Evolutionary conservation across 2,888 invertebrate genomes (phyloP).

Genomic region (Smittia aterrima): DNA sequence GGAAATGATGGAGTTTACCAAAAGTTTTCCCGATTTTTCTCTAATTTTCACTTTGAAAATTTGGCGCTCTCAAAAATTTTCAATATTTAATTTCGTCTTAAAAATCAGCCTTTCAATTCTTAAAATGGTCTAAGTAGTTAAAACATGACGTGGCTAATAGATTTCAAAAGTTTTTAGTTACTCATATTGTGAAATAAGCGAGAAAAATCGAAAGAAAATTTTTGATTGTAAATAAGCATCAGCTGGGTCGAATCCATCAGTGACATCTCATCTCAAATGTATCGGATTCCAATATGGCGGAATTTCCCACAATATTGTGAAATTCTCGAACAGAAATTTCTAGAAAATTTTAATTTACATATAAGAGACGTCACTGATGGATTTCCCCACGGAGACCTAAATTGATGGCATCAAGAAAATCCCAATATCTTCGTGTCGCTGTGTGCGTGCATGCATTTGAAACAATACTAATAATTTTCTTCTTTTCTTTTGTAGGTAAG

Average conservation of each 20-base stretch:
- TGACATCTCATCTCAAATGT: not conserved
- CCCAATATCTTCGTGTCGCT: not conserved
- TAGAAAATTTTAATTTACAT: not conserved
- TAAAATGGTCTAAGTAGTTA: no score
- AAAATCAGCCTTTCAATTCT: not conserved
- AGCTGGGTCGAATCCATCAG: not conserved
- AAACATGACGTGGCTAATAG: not conserved
- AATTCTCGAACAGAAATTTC: not conserved
- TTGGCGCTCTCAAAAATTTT: slow-evolving; percentile 31
- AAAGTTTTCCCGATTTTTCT: not conserved
- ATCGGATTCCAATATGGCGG: not conserved
- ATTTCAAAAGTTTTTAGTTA: not conserved
- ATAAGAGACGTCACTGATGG: not conserved
- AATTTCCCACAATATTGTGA: not conserved
- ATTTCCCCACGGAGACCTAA: slow-evolving; percentile 7
- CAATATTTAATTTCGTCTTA: not conserved
- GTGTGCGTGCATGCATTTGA: not conserved
- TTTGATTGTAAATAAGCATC: slow-evolving; percentile 32
- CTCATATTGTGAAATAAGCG: not conserved
- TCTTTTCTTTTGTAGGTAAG: not conserved
- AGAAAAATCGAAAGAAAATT: not conserved
- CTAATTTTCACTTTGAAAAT: slow-evolving; percentile 20
- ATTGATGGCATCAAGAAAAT: not conserved
- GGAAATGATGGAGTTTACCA: no score
- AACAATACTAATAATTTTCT: slow-evolving; percentile 22